A percentile compares a stretch with the other conserved stretches of the same genome.
These are phyloP conservation scores for Schlechtendalia chinensis DNA, from an alignment of 1,140 invertebrate species.

Conservation along the genomic window DNA sequence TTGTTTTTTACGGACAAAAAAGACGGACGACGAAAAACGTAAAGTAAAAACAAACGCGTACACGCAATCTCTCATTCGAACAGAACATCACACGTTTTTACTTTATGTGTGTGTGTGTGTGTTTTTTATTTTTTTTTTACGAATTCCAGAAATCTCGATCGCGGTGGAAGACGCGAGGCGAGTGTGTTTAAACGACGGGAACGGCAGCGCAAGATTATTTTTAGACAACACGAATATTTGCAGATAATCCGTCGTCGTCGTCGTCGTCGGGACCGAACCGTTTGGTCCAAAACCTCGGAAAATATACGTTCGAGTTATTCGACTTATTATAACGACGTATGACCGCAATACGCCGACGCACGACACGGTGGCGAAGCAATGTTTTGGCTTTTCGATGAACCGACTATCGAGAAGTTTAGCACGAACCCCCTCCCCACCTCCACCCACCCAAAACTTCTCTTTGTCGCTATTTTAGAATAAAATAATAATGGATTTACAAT, in stretches of 20 bases:
- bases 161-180: background rate
- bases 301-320: slow-evolving; percentile 24
- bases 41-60: too few species aligned
- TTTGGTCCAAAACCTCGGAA: slow-evolving; percentile 39
- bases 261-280: background rate
- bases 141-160: slow-evolving; percentile 2
- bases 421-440: too few species aligned
- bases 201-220: slow-evolving; percentile 12
- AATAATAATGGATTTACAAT: too few species aligned
- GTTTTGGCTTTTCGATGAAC: too few species aligned
- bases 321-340: background rate
- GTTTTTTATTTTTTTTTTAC: too few species aligned
- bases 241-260: slow-evolving; percentile 8
- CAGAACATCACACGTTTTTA: too few species aligned
- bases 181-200: background rate
- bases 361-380: background rate
- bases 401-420: too few species aligned
- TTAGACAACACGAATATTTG: slow-evolving; percentile 40
- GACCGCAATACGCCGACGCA: too few species aligned
- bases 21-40: too few species aligned
- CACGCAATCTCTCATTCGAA: background rate
- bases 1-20: too few species aligned
- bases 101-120: background rate
- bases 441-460: too few species aligned
- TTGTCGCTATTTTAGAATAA: too few species aligned